These are phyloP conservation scores for Sebastes schlegelii DNA, from an alignment of 2,113 vertebrate genomes.

Conservation along the genomic window DNA sequence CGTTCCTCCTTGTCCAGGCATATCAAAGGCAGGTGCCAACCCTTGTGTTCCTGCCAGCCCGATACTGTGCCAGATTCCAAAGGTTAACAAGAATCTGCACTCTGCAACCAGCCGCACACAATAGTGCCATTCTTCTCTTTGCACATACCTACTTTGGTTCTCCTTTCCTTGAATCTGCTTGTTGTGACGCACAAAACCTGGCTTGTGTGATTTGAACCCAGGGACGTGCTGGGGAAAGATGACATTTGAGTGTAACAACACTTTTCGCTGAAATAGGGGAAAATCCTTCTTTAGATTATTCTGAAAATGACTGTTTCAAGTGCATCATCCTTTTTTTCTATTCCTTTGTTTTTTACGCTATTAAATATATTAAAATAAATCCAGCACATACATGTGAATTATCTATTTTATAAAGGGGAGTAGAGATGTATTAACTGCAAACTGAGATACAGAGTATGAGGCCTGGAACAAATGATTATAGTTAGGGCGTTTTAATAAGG, in stretches of 20 bases:
- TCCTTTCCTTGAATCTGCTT: conserved; percentile 65
- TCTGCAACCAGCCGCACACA: conserved; percentile 71
- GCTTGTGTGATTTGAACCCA: conserved; percentile 48
- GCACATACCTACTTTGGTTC: conserved; percentile 68
- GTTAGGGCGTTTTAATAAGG: not conserved
- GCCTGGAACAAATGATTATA: not conserved
- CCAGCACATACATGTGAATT: not conserved
- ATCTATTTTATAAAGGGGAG: not conserved
- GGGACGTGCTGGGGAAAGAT: conserved; percentile 48
- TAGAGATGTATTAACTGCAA: not conserved
- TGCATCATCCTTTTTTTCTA: not conserved
- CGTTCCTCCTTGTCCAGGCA: conserved; percentile 63
- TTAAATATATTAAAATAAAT: not conserved
- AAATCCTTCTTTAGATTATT: conserved; percentile 19
- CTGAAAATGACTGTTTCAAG: not conserved
- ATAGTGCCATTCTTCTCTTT: conserved; percentile 74
- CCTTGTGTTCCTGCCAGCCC: conserved; percentile 68
- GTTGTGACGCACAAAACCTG: conserved; percentile 66
- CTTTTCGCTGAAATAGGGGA: conserved; percentile 22
- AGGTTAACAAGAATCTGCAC: conserved; percentile 79
- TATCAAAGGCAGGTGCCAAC: conserved; percentile 74
- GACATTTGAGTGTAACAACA: conserved; percentile 57
- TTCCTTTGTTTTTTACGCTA: not conserved
- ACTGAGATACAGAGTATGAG: not conserved
- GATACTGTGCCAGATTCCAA: conserved; percentile 73